Base-by-base conservation (phyloP, 2,888 invertebrate genomes). In the Arrhopalites spinosus region DNA sequence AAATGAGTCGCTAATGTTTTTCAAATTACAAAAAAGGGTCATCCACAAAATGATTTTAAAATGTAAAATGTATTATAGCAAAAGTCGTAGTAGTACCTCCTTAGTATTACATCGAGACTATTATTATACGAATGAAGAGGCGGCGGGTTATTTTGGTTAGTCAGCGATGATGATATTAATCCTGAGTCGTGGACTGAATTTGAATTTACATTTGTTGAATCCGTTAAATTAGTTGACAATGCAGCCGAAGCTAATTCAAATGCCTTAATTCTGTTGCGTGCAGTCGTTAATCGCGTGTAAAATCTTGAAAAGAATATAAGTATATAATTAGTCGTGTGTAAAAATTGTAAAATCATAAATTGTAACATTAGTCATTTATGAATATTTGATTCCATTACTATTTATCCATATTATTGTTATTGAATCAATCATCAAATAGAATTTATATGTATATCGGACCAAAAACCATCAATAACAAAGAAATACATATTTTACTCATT, bases 181-280 rank as follows among this genome's bases (percentile, higher is more conserved):
- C 73, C 15, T 71, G 71, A 11, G 23, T 77, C 77, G 29, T 64
- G 70, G 63, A 63, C 47, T 70, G 78, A 47, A 47, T 68, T 78
- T 70, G 78, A 47, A 47, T 68, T 78, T 69, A 76, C 30, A 61
- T 50, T 78, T 53, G 76, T 47, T 13, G 73, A 61, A 27, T 78
- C 78, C 74, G 72, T 66, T 23, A 69, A 47, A 67, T 78, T 78
- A 76, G 78, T 76, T 59, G 73, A 76, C 76, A 78, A 74, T 43
- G 75, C 76, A 63, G 77, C 77, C 27, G 78, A 77, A 25, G 70
- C 79, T n/a, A n/a, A n/a, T 63, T 78, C 79, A 50, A 78, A 81
- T 66, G 82, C 82, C 73, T 81, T 82, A 50, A 82, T 81, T 45
- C 82, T 81, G 71, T 81, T 80, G 68, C 82, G 82, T 71, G 81